Conservation (phyloP, 2,888 invertebrate species). For the Encarsia formosa region DNA sequence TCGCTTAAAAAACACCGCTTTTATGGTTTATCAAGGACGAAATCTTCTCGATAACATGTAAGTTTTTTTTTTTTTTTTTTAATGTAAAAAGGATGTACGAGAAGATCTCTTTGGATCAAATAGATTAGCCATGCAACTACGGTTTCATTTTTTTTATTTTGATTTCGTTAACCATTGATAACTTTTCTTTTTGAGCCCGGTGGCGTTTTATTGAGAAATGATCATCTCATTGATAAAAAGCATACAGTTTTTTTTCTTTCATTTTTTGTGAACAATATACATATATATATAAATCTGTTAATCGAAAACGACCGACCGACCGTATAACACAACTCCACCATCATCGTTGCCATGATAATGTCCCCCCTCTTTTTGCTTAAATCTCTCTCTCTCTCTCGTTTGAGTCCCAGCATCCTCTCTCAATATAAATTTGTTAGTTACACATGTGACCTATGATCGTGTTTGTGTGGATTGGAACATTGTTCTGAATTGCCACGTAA, state of each 20-base stretch:
- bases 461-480: too few species aligned
- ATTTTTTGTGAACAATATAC: slow-evolving; percentile 30
- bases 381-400: slow-evolving; percentile 33
- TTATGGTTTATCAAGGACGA: too few species aligned
- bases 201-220: slow-evolving; percentile 52
- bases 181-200: slow-evolving; percentile 44
- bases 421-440: background rate
- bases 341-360: too few species aligned
- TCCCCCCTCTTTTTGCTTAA: slow-evolving; percentile 42
- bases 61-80: too few species aligned
- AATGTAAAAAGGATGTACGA: too few species aligned
- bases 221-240: slow-evolving; percentile 32
- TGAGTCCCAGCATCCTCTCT: slow-evolving; percentile 14
- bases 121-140: slow-evolving; percentile 47
- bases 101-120: too few species aligned
- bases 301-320: slow-evolving; percentile 20
- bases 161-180: too few species aligned
- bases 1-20: too few species aligned
- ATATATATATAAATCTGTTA: background rate
- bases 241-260: slow-evolving; percentile 24
- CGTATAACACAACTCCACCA: slow-evolving; percentile 24
- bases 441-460: background rate
- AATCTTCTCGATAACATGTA: too few species aligned
- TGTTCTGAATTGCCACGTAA: too few species aligned
- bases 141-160: too few species aligned